Evolutionary conservation across 2,888 invertebrate genomes (phyloP).

Genomic region (Mesorhabditis spiculigera): DNA sequence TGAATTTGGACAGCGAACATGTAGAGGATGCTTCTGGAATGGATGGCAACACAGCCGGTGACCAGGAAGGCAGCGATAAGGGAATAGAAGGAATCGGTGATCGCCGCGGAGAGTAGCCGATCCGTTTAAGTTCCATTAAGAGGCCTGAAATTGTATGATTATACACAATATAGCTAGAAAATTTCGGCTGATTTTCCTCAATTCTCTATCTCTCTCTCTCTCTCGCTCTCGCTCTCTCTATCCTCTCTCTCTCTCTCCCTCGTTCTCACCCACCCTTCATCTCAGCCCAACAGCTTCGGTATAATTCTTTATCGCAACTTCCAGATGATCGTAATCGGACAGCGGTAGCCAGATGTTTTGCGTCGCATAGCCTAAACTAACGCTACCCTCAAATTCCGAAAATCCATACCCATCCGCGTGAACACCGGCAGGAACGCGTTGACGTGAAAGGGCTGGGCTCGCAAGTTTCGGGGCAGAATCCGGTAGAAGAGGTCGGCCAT

Average conservation of each 20-base stretch:
- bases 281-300: slow-evolving; percentile 21
- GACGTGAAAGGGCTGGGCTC: slow-evolving; percentile 33
- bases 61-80: slow-evolving; percentile 47
- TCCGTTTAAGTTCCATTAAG: slow-evolving; percentile 54
- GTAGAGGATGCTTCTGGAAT: slow-evolving; percentile 35
- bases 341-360: slow-evolving; percentile 36
- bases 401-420: slow-evolving; percentile 35
- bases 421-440: slow-evolving; percentile 54
- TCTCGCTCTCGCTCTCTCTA: too few relatives aligned
- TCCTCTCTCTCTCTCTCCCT: slow-evolving; percentile 9
- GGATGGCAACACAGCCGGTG: slow-evolving; percentile 37
- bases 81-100: slow-evolving; percentile 46
- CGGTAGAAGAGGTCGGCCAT: slow-evolving; percentile 56
- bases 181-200: too few relatives aligned
- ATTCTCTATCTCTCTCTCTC: too few relatives aligned
- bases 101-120: slow-evolving; percentile 44
- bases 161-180: too few relatives aligned
- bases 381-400: not conserved
- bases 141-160: too few relatives aligned
- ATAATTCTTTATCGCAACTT: slow-evolving; percentile 27
- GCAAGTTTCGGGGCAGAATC: slow-evolving; percentile 45
- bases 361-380: slow-evolving; percentile 24
- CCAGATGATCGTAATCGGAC: slow-evolving; percentile 29
- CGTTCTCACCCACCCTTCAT: slow-evolving; percentile 23
- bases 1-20: slow-evolving; percentile 29